phyloP scores from a whole-genome alignment of 1,140 invertebrate genomes.

The Drosophila guanche region DNA sequence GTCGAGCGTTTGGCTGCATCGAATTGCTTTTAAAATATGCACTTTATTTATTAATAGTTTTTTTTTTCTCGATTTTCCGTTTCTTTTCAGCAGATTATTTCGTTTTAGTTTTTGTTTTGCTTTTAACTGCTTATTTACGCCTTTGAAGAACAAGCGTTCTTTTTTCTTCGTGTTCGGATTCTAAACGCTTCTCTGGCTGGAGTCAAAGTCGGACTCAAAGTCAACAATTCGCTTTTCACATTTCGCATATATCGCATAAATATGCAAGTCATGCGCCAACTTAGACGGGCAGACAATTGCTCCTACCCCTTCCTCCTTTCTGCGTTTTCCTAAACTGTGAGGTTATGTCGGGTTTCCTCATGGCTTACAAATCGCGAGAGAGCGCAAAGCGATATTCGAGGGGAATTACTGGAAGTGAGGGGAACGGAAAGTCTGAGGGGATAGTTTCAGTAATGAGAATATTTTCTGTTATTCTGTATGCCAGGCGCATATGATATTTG shows the following conservation, averaged over 20 bases:
- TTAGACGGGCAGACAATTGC: conserved; percentile 40
- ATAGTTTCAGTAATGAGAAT: too few relatives aligned
- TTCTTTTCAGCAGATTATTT: not conserved
- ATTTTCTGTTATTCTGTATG: too few relatives aligned
- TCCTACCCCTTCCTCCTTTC: not conserved
- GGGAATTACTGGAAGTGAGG: not conserved
- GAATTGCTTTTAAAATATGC: conserved; percentile 68
- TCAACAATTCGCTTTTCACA: conserved; percentile 56
- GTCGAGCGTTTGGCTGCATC: conserved; percentile 39
- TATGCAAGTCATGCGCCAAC: conserved; percentile 71
- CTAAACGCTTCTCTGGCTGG: conserved; percentile 23
- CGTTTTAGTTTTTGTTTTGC: conserved; percentile 34
- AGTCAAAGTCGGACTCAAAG: conserved; percentile 29
- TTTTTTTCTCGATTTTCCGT: conserved; percentile 30
- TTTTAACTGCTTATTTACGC: conserved; percentile 37
- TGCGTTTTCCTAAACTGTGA: conserved; percentile 21
- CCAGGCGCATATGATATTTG: too few relatives aligned
- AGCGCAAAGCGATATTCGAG: not conserved
- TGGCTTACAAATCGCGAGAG: conserved; percentile 3
- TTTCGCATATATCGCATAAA: conserved; percentile 68
- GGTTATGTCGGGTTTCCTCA: conserved; percentile 5
- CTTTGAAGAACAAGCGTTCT: too few relatives aligned
- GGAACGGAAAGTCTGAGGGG: too few relatives aligned
- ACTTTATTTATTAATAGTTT: conserved; percentile 70
- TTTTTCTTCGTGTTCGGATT: too few relatives aligned